Percentiles rank a stretch among this genome's conserved stretches.
Evolutionary conservation across 2,888 invertebrate species (phyloP).

Genomic region (Deilephila porcellus): DNA sequence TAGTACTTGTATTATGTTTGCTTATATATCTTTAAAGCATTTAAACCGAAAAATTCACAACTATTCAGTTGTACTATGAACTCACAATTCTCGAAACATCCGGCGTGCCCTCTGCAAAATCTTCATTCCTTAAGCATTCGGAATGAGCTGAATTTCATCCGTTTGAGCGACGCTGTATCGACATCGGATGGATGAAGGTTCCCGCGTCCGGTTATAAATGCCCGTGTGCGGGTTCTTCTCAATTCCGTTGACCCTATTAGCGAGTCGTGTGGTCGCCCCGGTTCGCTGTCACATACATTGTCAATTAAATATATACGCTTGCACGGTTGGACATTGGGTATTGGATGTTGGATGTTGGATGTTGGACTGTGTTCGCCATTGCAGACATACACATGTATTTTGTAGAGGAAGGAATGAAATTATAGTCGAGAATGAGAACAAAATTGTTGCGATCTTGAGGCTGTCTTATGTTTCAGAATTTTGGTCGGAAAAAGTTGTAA

Average conservation of each 20-base stretch:
- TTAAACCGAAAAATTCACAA: too few species aligned
- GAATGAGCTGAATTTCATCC: neutral
- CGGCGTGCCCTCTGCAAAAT: neutral
- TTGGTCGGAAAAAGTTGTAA: too few species aligned
- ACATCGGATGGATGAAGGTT: constrained; percentile 11
- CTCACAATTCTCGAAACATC: too few species aligned
- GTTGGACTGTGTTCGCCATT: constrained; percentile 3
- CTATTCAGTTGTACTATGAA: too few species aligned
- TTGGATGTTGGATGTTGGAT: constrained; percentile 30
- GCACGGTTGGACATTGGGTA: constrained; percentile 40
- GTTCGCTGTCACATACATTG: constrained; percentile 73
- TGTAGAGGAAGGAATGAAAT: too few species aligned
- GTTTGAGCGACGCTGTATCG: neutral
- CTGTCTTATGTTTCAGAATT: too few species aligned
- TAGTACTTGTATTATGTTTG: too few species aligned
- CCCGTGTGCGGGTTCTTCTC: constrained; percentile 72
- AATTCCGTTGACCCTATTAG: constrained; percentile 79
- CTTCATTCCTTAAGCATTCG: neutral
- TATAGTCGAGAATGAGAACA: too few species aligned
- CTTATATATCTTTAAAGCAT: too few species aligned
- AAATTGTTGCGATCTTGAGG: too few species aligned
- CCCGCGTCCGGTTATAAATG: constrained; percentile 63
- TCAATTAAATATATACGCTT: constrained; percentile 70
- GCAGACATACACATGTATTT: neutral
- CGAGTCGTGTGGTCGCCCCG: constrained; percentile 67